phyloP scores from a whole-genome alignment of 2,888 invertebrate species.

The Pasiphila rectangulata region DNA sequence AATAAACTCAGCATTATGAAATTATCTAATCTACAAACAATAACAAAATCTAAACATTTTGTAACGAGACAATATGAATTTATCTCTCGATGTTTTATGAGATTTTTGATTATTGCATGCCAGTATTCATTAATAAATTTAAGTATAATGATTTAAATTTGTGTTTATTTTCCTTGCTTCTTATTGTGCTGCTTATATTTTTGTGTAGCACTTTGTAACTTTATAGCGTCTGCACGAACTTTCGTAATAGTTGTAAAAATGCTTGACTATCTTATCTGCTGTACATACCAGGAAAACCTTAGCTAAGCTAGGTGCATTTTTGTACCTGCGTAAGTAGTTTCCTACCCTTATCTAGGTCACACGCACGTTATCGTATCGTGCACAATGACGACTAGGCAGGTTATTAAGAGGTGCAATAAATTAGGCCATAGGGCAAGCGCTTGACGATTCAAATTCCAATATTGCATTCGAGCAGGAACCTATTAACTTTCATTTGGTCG shows the following conservation, averaged over 20 bases:
- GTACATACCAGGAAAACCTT: constrained; percentile 18
- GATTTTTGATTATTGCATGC: constrained; percentile 73
- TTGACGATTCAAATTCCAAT: constrained; percentile 2
- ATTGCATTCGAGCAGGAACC: background rate
- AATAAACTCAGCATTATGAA: constrained; percentile 68
- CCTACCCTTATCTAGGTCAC: constrained; percentile 13
- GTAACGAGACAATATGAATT: constrained; percentile 68
- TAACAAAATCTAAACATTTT: constrained; percentile 64
- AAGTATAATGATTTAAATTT: constrained; percentile 72
- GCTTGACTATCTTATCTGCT: constrained; percentile 8
- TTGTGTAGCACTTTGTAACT: constrained; percentile 22
- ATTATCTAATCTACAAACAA: constrained; percentile 60
- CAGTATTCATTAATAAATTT: constrained; percentile 77
- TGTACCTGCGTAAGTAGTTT: constrained; percentile 5
- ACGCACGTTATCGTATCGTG: constrained; percentile 1
- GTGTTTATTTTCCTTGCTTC: constrained; percentile 62
- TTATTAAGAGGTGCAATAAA: constrained; percentile 13
- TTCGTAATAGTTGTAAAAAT: constrained; percentile 26
- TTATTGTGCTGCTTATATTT: constrained; percentile 26
- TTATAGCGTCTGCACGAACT: constrained; percentile 19
- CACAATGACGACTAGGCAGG: background rate
- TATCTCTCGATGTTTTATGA: constrained; percentile 72
- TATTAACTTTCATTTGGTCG: too few relatives aligned
- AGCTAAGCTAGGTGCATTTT: constrained; percentile 8
- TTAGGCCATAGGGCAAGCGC: constrained; percentile 9